Evolutionary conservation across 2,797 vertebrate genomes (phyloP).

Genomic region (Danio kyathit): DNA sequence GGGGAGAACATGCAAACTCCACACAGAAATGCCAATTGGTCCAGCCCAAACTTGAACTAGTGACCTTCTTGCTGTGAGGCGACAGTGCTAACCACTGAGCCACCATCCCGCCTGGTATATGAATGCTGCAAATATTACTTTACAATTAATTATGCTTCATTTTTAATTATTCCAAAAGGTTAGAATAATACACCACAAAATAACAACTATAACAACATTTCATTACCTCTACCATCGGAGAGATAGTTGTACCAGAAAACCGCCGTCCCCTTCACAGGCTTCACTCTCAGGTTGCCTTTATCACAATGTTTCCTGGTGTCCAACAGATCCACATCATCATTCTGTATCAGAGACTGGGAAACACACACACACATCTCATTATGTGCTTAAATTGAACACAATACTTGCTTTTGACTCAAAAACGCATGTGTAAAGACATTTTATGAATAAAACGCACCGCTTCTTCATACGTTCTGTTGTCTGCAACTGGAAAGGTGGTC

Average conservation of each 20-base stretch:
- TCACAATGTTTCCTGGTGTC: constrained; percentile 96
- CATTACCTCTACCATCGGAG: constrained; percentile 93
- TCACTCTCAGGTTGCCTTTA: constrained; percentile 94
- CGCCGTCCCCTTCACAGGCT: constrained; percentile 93
- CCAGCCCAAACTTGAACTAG: too few species aligned
- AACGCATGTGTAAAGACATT: constrained; percentile 12
- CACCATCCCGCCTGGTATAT: too few species aligned
- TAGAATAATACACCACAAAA: too few species aligned
- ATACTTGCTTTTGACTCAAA: not conserved
- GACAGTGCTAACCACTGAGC: too few species aligned
- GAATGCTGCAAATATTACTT: too few species aligned
- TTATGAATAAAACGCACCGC: constrained; percentile 81
- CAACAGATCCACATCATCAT: constrained; percentile 89
- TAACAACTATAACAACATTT: not conserved
- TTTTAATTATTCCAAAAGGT: too few species aligned
- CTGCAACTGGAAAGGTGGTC: constrained; percentile 97
- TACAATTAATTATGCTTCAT: too few species aligned
- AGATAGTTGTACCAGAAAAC: constrained; percentile 99
- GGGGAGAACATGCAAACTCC: too few species aligned
- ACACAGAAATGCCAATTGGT: too few species aligned
- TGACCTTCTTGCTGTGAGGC: too few species aligned
- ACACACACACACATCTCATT: constrained; percentile 7
- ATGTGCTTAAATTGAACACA: not conserved
- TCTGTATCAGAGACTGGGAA: constrained; percentile 93
- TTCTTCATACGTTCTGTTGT: constrained; percentile 98